These are phyloP conservation scores for Pterocles burchelli DNA, from an alignment of 2,113 vertebrate genomes.

Conservation along the genomic window DNA sequence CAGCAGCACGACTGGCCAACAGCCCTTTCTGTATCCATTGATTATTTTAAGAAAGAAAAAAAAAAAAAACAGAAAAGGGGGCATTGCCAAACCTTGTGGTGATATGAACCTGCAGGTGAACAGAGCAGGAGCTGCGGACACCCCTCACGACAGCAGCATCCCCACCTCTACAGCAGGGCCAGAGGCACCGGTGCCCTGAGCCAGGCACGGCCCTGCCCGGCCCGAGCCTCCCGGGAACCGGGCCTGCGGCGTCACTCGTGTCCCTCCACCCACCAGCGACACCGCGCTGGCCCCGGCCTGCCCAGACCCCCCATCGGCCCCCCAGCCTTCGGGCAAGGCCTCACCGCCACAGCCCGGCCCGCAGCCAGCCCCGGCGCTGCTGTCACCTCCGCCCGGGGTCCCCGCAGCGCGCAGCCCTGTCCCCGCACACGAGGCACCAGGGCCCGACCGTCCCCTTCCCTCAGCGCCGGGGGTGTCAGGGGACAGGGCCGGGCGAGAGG, in stretches of 20 bases:
- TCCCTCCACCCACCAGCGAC: background rate
- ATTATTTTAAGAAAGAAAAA: background rate
- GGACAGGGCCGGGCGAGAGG: background rate
- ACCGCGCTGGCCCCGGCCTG: too few relatives aligned
- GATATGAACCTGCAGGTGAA: background rate
- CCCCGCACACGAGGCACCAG: background rate
- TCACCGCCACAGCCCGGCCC: background rate
- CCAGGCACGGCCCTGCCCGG: background rate
- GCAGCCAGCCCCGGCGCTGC: background rate
- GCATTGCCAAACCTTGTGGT: accelerated
- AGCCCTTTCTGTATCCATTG: background rate
- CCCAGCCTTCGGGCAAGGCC: background rate
- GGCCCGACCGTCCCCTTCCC: background rate
- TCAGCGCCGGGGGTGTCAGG: background rate
- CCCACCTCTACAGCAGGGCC: background rate
- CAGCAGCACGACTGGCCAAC: background rate
- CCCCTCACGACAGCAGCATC: background rate
- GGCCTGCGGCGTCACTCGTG: too few relatives aligned
- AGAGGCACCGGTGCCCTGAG: accelerated
- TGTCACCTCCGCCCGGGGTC: background rate
- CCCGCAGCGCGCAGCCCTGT: background rate
- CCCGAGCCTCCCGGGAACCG: background rate
- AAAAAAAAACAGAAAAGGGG: background rate
- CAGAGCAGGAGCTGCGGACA: background rate
- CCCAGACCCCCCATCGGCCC: background rate